These are phyloP conservation scores for Chelmon rostratus DNA, from an alignment of 2,797 vertebrate species.

Conservation along the genomic window DNA sequence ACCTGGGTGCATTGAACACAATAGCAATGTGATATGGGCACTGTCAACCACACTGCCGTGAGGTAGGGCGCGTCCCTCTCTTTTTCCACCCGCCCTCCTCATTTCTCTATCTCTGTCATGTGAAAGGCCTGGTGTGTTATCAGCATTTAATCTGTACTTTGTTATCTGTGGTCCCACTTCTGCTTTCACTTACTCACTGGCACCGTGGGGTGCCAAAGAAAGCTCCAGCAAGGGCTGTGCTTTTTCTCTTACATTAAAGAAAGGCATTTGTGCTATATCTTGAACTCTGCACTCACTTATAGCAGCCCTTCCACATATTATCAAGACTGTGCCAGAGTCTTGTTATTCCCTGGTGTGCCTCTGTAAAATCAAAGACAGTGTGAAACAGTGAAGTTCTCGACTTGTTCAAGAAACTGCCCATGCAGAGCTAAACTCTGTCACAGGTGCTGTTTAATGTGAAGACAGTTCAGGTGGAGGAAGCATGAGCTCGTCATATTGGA, in stretches of 20 bases:
- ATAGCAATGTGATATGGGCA: conserved; percentile 77
- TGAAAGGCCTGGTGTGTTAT: conserved; percentile 62
- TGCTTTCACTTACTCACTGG: conserved; percentile 50
- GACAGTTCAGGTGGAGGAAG: conserved; percentile 58
- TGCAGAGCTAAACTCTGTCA: neutral
- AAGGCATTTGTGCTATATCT: conserved; percentile 27
- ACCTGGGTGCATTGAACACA: conserved; percentile 61
- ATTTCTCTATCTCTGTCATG: conserved; percentile 40
- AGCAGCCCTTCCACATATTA: conserved; percentile 16
- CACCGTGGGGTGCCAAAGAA: conserved; percentile 28
- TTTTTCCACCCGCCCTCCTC: conserved; percentile 36
- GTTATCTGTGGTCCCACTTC: conserved; percentile 56
- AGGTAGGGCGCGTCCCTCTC: conserved; percentile 80
- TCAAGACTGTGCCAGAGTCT: conserved; percentile 15
- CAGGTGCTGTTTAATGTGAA: conserved; percentile 61
- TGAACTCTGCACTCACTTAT: conserved; percentile 41
- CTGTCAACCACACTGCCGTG: conserved; percentile 75
- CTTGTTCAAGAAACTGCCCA: conserved; percentile 1
- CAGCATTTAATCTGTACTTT: conserved; percentile 60
- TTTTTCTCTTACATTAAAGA: neutral
- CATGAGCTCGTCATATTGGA: conserved; percentile 50
- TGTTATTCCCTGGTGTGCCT: conserved; percentile 4
- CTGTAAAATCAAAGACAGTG: conserved; percentile 38
- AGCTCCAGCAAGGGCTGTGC: neutral
- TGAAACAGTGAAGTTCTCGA: conserved; percentile 15